Evolutionary conservation across 2,888 invertebrate species (phyloP), one percentile per base, ranked within the genome.

Genomic region (Pristionchus entomophagus): DNA sequence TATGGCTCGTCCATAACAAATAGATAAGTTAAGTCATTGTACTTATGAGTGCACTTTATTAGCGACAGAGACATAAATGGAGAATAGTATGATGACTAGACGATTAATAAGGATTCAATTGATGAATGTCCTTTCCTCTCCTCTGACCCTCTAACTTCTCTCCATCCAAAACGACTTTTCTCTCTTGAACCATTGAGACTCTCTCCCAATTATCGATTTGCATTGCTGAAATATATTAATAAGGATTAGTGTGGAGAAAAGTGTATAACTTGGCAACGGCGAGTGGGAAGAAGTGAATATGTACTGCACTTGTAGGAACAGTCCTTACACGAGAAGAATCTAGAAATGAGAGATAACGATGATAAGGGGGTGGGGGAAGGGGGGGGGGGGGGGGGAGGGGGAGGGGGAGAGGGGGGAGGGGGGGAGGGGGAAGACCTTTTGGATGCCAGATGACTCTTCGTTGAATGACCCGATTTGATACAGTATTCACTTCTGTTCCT

Each of bases 41-140:
- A 10, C 49, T 49, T 49, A 51, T 51, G 17, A 17, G 51, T 51
- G 17, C 22, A 12, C 22, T 12, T 5, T 12, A 51, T 51, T 51
- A 22, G 51, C 12, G 19, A 22, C 51, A 51, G 17, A n/a, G n/a
- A n/a, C n/a, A n/a, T n/a, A n/a, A n/a, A n/a, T n/a, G n/a, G n/a
- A n/a, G n/a, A n/a, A n/a, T n/a, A n/a, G n/a, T n/a, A n/a, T n/a
- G n/a, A n/a, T n/a, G n/a, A n/a, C n/a, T n/a, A n/a, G n/a, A n/a
- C n/a, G n/a, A n/a, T n/a, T n/a, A n/a, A n/a, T n/a, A n/a, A n/a
- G n/a, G n/a, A 59, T 59, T 59, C 26, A 65, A 35, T 65, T 35
- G 35, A 65, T 35, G 65, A 65, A 65, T 65, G 32, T 65, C 35
- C 65, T 32, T 65, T 65, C 65, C 35, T 65, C 65, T 35, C 65